Percentiles rank a stretch among this genome's conserved stretches.
These are phyloP conservation scores for Aphidius gifuensis DNA, from an alignment of 1,140 invertebrate species.

Conservation along the genomic window DNA sequence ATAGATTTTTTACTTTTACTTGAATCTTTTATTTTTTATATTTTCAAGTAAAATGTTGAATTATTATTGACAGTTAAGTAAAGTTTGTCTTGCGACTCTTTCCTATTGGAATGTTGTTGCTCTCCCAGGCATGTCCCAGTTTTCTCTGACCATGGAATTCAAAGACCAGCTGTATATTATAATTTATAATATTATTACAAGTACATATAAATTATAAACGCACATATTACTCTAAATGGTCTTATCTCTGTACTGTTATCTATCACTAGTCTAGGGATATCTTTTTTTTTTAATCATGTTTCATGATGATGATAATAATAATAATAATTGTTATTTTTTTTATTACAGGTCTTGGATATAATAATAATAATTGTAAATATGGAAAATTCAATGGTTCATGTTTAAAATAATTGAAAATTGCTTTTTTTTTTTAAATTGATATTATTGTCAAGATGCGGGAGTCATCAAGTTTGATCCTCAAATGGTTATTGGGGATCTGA, in stretches of 20 bases:
- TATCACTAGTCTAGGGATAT: too few relatives aligned
- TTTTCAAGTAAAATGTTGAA: background rate
- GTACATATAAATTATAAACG: too few relatives aligned
- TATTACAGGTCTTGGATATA: too few relatives aligned
- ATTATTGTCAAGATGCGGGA: conserved; percentile 47
- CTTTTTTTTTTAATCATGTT: too few relatives aligned
- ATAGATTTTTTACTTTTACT: background rate
- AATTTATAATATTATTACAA: background rate
- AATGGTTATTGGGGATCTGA: conserved; percentile 42
- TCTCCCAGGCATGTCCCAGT: conserved; percentile 40
- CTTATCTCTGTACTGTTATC: too few relatives aligned
- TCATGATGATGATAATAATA: too few relatives aligned
- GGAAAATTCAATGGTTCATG: too few relatives aligned
- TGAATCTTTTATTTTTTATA: background rate
- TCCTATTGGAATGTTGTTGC: conserved; percentile 35
- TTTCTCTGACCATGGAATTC: conserved; percentile 46
- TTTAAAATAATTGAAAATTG: too few relatives aligned
- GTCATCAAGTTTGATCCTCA: conserved; percentile 40
- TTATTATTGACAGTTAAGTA: conserved; percentile 9
- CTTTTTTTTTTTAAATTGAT: too few relatives aligned
- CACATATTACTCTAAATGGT: too few relatives aligned
- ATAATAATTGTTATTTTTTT: too few relatives aligned
- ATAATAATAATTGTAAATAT: too few relatives aligned
- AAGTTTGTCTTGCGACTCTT: conserved; percentile 15
- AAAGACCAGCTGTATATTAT: conserved; percentile 22